Percentiles rank a stretch among this genome's conserved stretches.
Conservation (phyloP, 2,113 vertebrate species). For the Hipposideros armiger region DNA sequence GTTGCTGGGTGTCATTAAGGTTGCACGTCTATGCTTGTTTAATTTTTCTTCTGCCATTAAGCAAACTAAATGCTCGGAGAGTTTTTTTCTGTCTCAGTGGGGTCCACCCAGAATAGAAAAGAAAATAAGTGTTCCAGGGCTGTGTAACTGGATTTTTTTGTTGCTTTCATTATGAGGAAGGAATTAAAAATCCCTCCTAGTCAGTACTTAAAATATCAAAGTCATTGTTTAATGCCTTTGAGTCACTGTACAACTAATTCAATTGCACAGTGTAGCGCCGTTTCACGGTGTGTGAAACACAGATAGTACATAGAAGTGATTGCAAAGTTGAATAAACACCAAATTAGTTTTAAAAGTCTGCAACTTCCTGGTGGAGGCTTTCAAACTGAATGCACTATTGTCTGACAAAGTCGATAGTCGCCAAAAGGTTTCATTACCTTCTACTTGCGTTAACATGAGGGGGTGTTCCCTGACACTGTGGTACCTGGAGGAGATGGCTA, state of each 20-base stretch:
- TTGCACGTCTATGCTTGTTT: constrained; percentile 88
- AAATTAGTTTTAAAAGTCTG: constrained; percentile 89
- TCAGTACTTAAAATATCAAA: constrained; percentile 93
- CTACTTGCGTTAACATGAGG: not conserved
- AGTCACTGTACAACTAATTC: constrained; percentile 92
- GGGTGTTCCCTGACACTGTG: not conserved
- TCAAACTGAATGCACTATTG: constrained; percentile 78
- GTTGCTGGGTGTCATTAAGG: constrained; percentile 86
- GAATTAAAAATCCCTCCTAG: constrained; percentile 92
- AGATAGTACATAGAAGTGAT: constrained; percentile 89
- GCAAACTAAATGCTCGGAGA: constrained; percentile 85
- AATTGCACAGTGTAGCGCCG: constrained; percentile 88
- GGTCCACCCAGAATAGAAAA: constrained; percentile 86
- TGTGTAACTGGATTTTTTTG: constrained; percentile 87
- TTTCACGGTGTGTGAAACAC: constrained; percentile 90
- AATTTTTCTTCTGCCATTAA: constrained; percentile 89
- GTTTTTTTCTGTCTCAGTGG: constrained; percentile 85
- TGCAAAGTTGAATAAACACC: constrained; percentile 90
- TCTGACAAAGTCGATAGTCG: constrained; percentile 47
- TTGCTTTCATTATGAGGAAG: constrained; percentile 89
- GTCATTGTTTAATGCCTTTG: constrained; percentile 92
- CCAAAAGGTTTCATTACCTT: constrained; percentile 58
- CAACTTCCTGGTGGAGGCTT: constrained; percentile 88
- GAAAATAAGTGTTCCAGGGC: constrained; percentile 86
- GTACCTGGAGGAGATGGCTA: not conserved